Percentiles rank a stretch among this genome's conserved stretches.
Conservation (phyloP, 2,113 vertebrate species). For the Thamnophis sirtalis region DNA sequence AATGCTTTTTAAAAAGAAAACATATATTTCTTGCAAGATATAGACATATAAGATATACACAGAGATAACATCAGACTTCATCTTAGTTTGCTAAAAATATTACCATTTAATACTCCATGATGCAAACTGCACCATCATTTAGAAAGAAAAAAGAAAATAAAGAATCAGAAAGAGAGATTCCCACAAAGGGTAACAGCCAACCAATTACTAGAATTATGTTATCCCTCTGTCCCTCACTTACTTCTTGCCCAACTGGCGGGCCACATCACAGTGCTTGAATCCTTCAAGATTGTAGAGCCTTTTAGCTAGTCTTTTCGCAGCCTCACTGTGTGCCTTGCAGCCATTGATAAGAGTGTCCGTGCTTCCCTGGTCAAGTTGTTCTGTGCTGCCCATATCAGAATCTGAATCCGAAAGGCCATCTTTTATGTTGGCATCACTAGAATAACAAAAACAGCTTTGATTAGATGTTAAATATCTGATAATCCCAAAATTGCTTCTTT, state of each 20-base stretch:
- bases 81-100: not conserved
- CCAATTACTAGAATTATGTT: no score
- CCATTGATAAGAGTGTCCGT: slow-evolving; percentile 88
- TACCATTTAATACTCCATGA: not conserved
- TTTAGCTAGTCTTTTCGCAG: slow-evolving; percentile 88
- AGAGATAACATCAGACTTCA: not conserved
- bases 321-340: slow-evolving; percentile 83
- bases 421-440: slow-evolving; percentile 86
- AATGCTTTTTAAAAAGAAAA: not conserved
- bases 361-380: slow-evolving; percentile 80
- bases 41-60: not conserved
- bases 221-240: slow-evolving; percentile 58
- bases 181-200: not conserved
- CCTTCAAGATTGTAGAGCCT: slow-evolving; percentile 92
- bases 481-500: not conserved
- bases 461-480: fast-evolving
- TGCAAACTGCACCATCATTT: not conserved
- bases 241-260: slow-evolving; percentile 95
- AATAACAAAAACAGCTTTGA: fast-evolving
- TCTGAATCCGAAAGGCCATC: slow-evolving; percentile 86
- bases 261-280: slow-evolving; percentile 94
- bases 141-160: not conserved
- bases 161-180: not conserved
- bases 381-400: slow-evolving; percentile 85
- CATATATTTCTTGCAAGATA: not conserved